Conservation (phyloP, 2,113 vertebrate species). For the Anguilla rostrata region DNA sequence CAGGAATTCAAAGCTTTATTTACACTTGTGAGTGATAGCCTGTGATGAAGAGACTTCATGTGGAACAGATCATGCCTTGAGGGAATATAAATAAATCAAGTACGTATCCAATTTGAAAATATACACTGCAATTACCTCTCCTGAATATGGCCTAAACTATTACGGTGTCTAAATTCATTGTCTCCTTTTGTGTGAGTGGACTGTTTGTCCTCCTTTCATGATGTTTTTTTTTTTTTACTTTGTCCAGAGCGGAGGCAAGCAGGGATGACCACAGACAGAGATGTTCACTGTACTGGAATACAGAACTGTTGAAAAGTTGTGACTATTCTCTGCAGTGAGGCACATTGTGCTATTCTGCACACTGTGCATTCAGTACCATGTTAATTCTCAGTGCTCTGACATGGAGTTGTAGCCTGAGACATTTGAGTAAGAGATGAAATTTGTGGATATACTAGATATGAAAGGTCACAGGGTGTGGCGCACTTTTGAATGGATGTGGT, state of each 20-base stretch:
- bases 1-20: conserved; percentile 1
- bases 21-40: conserved; percentile 7
- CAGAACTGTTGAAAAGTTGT: too few species aligned
- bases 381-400: neutral
- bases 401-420: neutral
- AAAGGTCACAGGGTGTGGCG: neutral
- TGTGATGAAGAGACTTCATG: conserved; percentile 1
- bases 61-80: neutral
- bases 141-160: conserved; percentile 1
- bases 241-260: too few species aligned
- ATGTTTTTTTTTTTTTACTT: too few species aligned
- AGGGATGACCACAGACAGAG: too few species aligned
- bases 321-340: too few species aligned
- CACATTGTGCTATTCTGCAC: too few species aligned
- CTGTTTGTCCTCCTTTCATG: too few species aligned
- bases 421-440: neutral
- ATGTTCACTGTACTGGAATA: too few species aligned
- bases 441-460: neutral
- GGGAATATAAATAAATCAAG: conserved; percentile 11
- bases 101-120: neutral
- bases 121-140: neutral
- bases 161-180: neutral
- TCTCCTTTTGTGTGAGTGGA: neutral
- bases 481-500: neutral
- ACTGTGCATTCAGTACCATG: neutral